Conservation (phyloP, 2,888 invertebrate species). For the Selenia dentaria region DNA sequence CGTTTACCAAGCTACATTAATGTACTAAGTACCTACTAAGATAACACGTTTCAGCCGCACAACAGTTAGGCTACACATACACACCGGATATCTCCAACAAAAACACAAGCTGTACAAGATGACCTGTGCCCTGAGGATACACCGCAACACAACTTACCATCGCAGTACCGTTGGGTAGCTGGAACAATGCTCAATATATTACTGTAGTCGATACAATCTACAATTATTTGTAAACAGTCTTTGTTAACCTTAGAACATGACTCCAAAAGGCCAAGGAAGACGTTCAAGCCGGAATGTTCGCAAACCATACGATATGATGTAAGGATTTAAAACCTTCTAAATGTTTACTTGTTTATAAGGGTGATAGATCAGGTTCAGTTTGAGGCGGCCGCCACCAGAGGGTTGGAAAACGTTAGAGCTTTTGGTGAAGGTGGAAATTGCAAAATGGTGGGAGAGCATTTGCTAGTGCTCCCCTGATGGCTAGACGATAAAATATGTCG, state of each 20-base stretch:
- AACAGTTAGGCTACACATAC: slow-evolving; percentile 10
- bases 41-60: not conserved
- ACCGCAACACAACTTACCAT: slow-evolving; percentile 4
- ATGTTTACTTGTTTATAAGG: too few relatives aligned
- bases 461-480: too few relatives aligned
- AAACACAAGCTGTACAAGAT: slow-evolving; percentile 2
- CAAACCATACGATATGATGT: not conserved
- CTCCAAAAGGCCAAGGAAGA: slow-evolving; percentile 1
- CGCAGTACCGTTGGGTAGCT: slow-evolving; percentile 30
- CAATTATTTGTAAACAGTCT: slow-evolving; percentile 19
- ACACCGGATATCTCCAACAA: slow-evolving; percentile 1
- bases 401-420: too few relatives aligned
- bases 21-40: too few relatives aligned
- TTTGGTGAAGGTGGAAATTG: too few relatives aligned
- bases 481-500: too few relatives aligned
- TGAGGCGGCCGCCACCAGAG: too few relatives aligned
- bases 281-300: too few relatives aligned
- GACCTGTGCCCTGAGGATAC: slow-evolving; percentile 11
- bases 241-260: slow-evolving; percentile 10
- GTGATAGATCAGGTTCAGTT: too few relatives aligned
- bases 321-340: too few relatives aligned
- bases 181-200: slow-evolving; percentile 40
- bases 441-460: too few relatives aligned
- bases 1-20: too few relatives aligned
- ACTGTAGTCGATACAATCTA: slow-evolving; percentile 17